A percentile compares a stretch with the other conserved stretches of the same genome.
Evolutionary conservation across 92 coral and sea anemone genomes (phyloP).

Genomic region (Porites evermanni): DNA sequence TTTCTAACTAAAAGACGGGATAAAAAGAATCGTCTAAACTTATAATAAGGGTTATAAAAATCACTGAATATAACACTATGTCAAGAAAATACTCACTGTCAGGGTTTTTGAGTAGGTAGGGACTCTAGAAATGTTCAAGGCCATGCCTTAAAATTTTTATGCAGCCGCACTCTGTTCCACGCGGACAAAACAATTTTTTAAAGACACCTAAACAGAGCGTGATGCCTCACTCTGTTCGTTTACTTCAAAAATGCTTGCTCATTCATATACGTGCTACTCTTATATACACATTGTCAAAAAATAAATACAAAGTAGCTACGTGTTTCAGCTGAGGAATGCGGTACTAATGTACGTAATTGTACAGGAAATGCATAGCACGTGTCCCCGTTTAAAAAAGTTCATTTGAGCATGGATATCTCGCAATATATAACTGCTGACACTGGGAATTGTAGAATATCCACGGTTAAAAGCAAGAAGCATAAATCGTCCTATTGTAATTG

Average conservation of each 20-base stretch:
- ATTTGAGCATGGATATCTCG: too few relatives aligned
- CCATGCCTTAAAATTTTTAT: background rate
- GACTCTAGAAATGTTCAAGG: background rate
- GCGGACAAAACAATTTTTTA: background rate
- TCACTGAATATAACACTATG: background rate
- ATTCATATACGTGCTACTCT: background rate
- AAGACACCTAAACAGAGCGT: background rate
- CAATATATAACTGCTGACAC: too few relatives aligned
- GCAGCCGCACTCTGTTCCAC: background rate
- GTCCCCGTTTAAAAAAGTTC: too few relatives aligned
- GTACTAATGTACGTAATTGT: background rate
- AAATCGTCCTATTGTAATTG: too few relatives aligned
- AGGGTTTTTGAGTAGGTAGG: conserved; percentile 26
- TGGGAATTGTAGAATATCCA: too few relatives aligned
- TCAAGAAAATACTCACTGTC: conserved; percentile 16
- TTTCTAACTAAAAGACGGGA: too few relatives aligned
- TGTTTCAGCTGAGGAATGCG: conserved; percentile 1
- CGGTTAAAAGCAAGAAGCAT: too few relatives aligned
- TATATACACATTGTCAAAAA: background rate
- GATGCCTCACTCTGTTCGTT: background rate
- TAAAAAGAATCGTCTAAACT: too few relatives aligned
- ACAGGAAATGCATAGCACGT: background rate
- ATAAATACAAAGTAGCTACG: background rate
- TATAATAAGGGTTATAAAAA: background rate
- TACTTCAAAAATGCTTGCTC: conserved; percentile 2